phyloP scores from a whole-genome alignment of 2,888 invertebrate genomes.

The Perithous albicinctus region DNA sequence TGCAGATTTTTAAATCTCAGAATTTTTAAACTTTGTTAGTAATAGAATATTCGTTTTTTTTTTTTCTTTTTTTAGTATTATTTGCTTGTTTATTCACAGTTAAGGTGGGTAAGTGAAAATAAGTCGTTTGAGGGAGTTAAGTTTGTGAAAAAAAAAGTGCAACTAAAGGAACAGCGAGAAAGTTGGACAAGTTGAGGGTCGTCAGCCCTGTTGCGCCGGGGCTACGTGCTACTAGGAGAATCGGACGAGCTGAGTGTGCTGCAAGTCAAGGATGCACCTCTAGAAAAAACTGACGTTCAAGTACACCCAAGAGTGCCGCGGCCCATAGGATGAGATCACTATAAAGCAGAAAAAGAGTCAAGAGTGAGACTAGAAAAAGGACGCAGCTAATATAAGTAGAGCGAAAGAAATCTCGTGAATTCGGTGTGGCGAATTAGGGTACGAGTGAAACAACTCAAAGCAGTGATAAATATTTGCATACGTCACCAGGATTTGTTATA shows the following conservation, averaged over 20 bases:
- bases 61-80: too few relatives aligned
- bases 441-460: constrained; percentile 10
- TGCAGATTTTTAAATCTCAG: too few relatives aligned
- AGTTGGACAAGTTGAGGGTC: constrained; percentile 39
- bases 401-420: constrained; percentile 22
- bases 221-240: constrained; percentile 17
- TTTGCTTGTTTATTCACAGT: too few relatives aligned
- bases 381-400: constrained; percentile 10
- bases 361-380: not conserved
- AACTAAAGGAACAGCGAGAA: constrained; percentile 24
- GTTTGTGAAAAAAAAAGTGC: constrained; percentile 5
- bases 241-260: constrained; percentile 33
- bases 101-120: constrained; percentile 3
- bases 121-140: not conserved
- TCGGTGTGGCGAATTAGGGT: constrained; percentile 11
- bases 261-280: constrained; percentile 41
- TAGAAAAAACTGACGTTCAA: constrained; percentile 46
- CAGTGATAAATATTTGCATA: constrained; percentile 18
- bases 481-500: not conserved
- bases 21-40: too few relatives aligned
- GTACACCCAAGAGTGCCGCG: constrained; percentile 40
- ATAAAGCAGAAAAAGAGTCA: constrained; percentile 10
- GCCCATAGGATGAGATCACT: constrained; percentile 1
- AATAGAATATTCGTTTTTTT: too few relatives aligned
- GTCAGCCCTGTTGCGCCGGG: constrained; percentile 46